Evolutionary conservation across 2,113 vertebrate genomes (phyloP).

Genomic region (Oncorhynchus clarkii): DNA sequence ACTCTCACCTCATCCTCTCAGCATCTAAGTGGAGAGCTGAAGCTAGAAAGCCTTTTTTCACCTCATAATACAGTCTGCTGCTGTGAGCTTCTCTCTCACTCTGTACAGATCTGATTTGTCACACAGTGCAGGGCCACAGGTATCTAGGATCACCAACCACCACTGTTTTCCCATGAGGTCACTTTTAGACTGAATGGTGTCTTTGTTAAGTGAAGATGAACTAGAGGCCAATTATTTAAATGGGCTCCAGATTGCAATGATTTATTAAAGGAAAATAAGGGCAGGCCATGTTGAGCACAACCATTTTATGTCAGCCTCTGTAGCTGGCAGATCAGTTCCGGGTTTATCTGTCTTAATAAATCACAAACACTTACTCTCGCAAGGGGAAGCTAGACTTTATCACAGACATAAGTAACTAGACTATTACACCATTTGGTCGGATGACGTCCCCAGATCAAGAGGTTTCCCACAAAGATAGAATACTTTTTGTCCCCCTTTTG

Average conservation of each 20-base stretch:
- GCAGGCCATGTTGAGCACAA: slow-evolving; percentile 8
- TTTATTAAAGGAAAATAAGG: slow-evolving; percentile 45
- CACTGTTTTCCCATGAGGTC: slow-evolving; percentile 10
- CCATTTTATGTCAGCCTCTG: slow-evolving; percentile 21
- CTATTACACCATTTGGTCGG: slow-evolving; percentile 9
- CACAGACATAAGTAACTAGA: slow-evolving; percentile 20
- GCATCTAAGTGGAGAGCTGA: slow-evolving; percentile 33
- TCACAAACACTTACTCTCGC: slow-evolving; percentile 18
- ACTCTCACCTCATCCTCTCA: slow-evolving; percentile 48
- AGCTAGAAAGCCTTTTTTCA: slow-evolving; percentile 25
- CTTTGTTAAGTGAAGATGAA: slow-evolving; percentile 20
- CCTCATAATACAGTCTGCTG: background rate
- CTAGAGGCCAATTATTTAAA: slow-evolving; percentile 35
- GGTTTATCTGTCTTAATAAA: slow-evolving; percentile 35
- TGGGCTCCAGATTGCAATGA: slow-evolving; percentile 12
- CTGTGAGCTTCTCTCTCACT: too few relatives aligned
- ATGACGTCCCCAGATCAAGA: background rate
- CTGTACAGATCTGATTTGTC: background rate
- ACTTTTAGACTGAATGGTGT: slow-evolving; percentile 12
- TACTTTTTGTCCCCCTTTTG: background rate
- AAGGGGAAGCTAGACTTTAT: background rate
- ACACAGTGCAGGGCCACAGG: slow-evolving; percentile 22
- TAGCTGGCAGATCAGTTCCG: slow-evolving; percentile 15
- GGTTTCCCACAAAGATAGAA: background rate
- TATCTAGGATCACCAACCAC: slow-evolving; percentile 21